phyloP scores from a whole-genome alignment of 1,140 invertebrate species.

The Cheumatopsyche charites region DNA sequence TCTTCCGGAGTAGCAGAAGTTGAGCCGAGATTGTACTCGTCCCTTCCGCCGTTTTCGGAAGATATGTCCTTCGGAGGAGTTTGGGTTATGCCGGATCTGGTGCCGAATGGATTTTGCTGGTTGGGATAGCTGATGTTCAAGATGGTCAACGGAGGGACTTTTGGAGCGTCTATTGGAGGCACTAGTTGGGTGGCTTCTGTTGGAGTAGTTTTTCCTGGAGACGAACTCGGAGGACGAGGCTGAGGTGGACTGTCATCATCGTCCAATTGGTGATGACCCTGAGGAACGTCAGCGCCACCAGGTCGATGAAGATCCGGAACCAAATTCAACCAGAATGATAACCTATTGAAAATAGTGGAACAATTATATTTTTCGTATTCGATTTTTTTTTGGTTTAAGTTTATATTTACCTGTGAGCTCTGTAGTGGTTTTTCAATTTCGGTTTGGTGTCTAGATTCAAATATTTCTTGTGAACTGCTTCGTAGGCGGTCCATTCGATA shows the following conservation, averaged over 20 bases:
- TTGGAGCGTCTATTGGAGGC: conserved; percentile 55
- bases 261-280: conserved; percentile 84
- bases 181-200: conserved; percentile 61
- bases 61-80: conserved; percentile 41
- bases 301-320: conserved; percentile 94
- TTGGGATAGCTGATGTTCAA: conserved; percentile 56
- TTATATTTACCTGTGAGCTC: conserved; percentile 70
- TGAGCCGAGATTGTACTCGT: conserved; percentile 54
- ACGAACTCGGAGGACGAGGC: conserved; percentile 61
- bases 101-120: conserved; percentile 47
- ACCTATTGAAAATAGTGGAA: conserved; percentile 59
- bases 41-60: conserved; percentile 49
- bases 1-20: conserved; percentile 73
- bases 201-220: conserved; percentile 60
- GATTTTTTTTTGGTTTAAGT: neutral
- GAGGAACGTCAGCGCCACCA: conserved; percentile 82
- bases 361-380: conserved; percentile 9
- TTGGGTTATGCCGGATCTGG: conserved; percentile 28
- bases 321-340: conserved; percentile 96
- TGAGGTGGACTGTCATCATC: conserved; percentile 68
- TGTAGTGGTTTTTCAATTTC: conserved; percentile 91
- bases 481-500: conserved; percentile 90
- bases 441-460: conserved; percentile 88
- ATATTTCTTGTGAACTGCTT: conserved; percentile 91
- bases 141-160: conserved; percentile 56